These are phyloP conservation scores for Calidris pugnax DNA, from an alignment of 2,113 vertebrate genomes.

Conservation along the genomic window DNA sequence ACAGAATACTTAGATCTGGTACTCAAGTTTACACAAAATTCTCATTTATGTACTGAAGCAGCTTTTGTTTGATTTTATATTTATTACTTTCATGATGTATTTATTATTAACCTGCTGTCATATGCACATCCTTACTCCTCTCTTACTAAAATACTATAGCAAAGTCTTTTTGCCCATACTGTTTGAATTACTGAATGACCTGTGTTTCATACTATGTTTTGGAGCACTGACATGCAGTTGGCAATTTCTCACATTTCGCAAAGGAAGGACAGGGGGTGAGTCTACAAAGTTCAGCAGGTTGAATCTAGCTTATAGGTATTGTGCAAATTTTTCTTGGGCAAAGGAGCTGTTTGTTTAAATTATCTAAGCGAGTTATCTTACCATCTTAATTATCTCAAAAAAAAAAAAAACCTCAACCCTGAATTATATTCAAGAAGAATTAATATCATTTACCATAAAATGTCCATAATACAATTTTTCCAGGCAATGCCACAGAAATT, in stretches of 20 bases:
- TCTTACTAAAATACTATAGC: not conserved
- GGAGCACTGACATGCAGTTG: not conserved
- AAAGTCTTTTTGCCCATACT: not conserved
- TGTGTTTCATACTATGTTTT: not conserved
- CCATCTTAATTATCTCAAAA: not conserved
- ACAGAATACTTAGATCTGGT: not conserved
- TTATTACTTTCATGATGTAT: not conserved
- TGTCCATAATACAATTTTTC: not conserved
- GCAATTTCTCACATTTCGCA: not conserved
- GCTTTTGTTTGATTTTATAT: not conserved
- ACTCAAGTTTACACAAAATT: not conserved
- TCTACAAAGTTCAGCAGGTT: not conserved
- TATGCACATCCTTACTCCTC: not conserved
- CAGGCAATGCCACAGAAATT: not conserved
- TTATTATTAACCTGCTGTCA: not conserved
- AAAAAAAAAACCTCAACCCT: too few species aligned
- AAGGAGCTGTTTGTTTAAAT: not conserved
- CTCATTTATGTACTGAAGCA: not conserved
- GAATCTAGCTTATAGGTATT: not conserved
- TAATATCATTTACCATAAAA: not conserved
- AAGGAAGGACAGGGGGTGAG: not conserved
- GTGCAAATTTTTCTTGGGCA: not conserved
- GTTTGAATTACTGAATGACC: not conserved
- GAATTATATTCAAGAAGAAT: not conserved
- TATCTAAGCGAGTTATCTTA: not conserved